Percentiles rank a stretch among this genome's conserved stretches.
phyloP scores from a whole-genome alignment of 2,888 invertebrate species.

The Dynastes maya region DNA sequence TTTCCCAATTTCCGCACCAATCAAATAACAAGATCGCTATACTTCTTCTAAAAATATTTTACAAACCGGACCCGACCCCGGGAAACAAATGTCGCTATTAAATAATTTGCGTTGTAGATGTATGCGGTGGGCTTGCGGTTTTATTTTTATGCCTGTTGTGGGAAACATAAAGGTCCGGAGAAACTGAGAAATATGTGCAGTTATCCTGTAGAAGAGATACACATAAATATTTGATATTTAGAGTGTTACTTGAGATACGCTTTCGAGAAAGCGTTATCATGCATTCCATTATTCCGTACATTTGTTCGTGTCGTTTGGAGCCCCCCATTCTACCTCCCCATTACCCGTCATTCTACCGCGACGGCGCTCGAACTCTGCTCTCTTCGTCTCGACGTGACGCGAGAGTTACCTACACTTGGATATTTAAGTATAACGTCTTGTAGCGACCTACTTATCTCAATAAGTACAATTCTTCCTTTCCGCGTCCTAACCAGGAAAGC shows the following conservation, averaged over 20 bases:
- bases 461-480: constrained; percentile 33
- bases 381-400: background rate
- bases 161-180: constrained; percentile 51
- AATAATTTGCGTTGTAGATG: constrained; percentile 50
- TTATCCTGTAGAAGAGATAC: constrained; percentile 50
- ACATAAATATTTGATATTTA: constrained; percentile 52
- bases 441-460: constrained; percentile 36
- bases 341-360: too few relatives aligned
- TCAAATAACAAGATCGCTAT: background rate
- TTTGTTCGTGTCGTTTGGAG: constrained; percentile 43
- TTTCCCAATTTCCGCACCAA: background rate
- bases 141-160: constrained; percentile 52
- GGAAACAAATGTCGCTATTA: constrained; percentile 46
- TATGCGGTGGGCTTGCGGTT: constrained; percentile 46
- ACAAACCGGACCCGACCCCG: constrained; percentile 6
- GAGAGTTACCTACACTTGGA: constrained; percentile 4
- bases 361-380: background rate
- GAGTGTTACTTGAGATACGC: constrained; percentile 45
- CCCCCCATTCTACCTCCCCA: background rate
- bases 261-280: constrained; percentile 47
- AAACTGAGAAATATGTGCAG: constrained; percentile 50
- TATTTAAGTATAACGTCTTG: constrained; percentile 42
- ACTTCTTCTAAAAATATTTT: constrained; percentile 5
- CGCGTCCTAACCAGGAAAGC: background rate
- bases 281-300: constrained; percentile 47